A percentile compares a stretch with the other conserved stretches of the same genome.
Conservation (phyloP, 37 sponge, comb jelly and placozoan genomes). For the Petrosia ficiformis region DNA sequence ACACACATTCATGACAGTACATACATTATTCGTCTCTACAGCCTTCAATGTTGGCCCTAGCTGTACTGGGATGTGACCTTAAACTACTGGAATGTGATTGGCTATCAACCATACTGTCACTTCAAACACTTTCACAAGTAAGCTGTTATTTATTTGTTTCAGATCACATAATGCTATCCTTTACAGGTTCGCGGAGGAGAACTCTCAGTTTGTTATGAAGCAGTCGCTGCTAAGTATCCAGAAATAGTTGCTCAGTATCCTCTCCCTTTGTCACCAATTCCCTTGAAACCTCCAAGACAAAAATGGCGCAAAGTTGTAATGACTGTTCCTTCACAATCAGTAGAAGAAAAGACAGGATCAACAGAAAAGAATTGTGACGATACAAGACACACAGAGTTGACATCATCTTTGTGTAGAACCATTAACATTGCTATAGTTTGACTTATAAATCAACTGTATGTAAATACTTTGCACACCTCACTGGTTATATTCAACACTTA, state of each 20-base stretch:
- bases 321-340: too few relatives aligned
- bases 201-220: slow-evolving; percentile 63
- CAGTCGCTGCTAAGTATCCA: slow-evolving; percentile 40
- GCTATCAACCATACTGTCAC: slow-evolving; percentile 28
- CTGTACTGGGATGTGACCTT: slow-evolving; percentile 63
- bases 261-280: not conserved
- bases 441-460: too few relatives aligned
- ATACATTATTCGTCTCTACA: not conserved
- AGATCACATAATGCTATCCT: not conserved
- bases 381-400: too few relatives aligned
- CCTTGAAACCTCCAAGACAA: not conserved
- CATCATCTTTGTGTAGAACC: too few relatives aligned
- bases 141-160: not conserved
- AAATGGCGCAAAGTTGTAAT: too few relatives aligned
- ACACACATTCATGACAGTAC: not conserved
- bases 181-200: slow-evolving; percentile 34
- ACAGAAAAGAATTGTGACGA: too few relatives aligned
- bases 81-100: slow-evolving; percentile 53
- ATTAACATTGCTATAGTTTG: too few relatives aligned
- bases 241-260: not conserved
- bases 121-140: slow-evolving; percentile 24
- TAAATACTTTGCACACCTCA: too few relatives aligned
- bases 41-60: slow-evolving; percentile 54
- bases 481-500: too few relatives aligned
- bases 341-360: too few relatives aligned